A percentile compares a stretch with the other conserved stretches of the same genome.
These are phyloP conservation scores for Congeria kusceri DNA, from an alignment of 2,888 invertebrate genomes.

Conservation along the genomic window DNA sequence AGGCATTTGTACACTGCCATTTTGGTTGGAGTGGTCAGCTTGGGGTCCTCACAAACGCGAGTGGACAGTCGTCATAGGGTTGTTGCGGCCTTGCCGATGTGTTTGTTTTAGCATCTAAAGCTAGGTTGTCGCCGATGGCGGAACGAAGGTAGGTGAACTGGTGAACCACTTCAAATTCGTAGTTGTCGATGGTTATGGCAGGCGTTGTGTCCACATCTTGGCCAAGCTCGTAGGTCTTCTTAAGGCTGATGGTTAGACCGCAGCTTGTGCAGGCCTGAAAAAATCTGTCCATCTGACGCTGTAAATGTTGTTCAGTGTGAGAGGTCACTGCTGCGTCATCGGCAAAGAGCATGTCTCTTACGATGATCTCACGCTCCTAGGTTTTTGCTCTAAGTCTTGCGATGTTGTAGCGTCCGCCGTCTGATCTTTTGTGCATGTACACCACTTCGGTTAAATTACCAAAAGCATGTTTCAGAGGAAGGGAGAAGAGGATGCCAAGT, in stretches of 20 bases:
- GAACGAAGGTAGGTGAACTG: too few relatives aligned
- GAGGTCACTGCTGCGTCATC: constrained; percentile 26
- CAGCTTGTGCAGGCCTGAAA: constrained; percentile 5
- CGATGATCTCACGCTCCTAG: constrained; percentile 3
- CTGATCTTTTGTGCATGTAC: not conserved
- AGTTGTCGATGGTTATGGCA: too few relatives aligned
- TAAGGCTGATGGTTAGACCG: constrained; percentile 40
- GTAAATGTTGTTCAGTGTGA: not conserved
- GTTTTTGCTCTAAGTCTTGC: constrained; percentile 18
- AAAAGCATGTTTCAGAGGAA: constrained; percentile 27
- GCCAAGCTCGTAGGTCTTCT: constrained; percentile 8
- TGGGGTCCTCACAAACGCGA: too few relatives aligned
- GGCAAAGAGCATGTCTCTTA: constrained; percentile 40
- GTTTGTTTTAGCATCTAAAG: too few relatives aligned
- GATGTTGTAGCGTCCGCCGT: constrained; percentile 1
- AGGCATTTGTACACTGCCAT: too few relatives aligned
- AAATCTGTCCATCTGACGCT: not conserved
- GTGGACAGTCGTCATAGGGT: too few relatives aligned
- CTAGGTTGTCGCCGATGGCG: too few relatives aligned
- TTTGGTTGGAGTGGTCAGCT: too few relatives aligned
- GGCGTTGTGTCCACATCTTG: not conserved
- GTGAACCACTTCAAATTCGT: too few relatives aligned
- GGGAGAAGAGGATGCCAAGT: constrained; percentile 27
- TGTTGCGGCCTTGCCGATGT: too few relatives aligned
- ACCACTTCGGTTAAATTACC: constrained; percentile 11